A percentile compares a stretch with the other conserved stretches of the same genome.
Evolutionary conservation across 2,113 vertebrate species (phyloP).

Genomic region (Anthoscopus minutus): DNA sequence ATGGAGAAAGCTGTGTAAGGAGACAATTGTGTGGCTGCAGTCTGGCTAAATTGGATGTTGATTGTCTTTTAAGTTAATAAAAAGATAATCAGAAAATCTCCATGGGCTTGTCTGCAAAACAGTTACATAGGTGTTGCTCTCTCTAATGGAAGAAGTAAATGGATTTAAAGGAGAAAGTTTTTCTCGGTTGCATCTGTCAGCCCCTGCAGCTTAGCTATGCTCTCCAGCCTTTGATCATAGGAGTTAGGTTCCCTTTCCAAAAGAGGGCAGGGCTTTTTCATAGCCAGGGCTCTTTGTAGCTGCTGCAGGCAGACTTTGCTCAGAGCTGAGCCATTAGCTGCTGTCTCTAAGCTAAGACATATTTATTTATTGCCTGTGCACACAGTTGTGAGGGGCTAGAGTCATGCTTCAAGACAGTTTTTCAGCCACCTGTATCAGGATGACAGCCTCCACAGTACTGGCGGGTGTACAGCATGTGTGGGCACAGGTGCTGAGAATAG

Average conservation of each 20-base stretch:
- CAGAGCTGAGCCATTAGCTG: rapidly evolving
- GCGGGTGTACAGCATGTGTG: not conserved
- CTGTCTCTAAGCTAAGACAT: not conserved
- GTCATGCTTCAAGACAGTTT: not conserved
- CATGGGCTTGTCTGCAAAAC: not conserved
- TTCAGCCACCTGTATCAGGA: not conserved
- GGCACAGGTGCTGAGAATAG: not conserved
- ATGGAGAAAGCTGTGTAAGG: not conserved
- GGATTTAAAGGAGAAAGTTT: not conserved
- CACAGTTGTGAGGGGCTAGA: rapidly evolving
- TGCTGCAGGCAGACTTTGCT: not conserved
- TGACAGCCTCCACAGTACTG: not conserved
- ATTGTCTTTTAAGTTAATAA: not conserved
- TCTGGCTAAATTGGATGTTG: not conserved
- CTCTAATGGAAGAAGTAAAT: not conserved
- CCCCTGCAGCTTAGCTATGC: not conserved
- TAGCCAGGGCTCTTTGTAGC: not conserved
- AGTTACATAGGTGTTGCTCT: not conserved
- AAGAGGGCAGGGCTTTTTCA: not conserved
- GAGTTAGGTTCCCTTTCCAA: not conserved
- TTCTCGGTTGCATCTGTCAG: not conserved
- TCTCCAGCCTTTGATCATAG: not conserved
- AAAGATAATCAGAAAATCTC: not conserved
- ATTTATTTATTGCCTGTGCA: not conserved
- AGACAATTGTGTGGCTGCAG: not conserved